A percentile compares a stretch with the other conserved stretches of the same genome.
phyloP scores from a whole-genome alignment of 1,140 invertebrate species.

The Polypedilum vanderplanki region DNA sequence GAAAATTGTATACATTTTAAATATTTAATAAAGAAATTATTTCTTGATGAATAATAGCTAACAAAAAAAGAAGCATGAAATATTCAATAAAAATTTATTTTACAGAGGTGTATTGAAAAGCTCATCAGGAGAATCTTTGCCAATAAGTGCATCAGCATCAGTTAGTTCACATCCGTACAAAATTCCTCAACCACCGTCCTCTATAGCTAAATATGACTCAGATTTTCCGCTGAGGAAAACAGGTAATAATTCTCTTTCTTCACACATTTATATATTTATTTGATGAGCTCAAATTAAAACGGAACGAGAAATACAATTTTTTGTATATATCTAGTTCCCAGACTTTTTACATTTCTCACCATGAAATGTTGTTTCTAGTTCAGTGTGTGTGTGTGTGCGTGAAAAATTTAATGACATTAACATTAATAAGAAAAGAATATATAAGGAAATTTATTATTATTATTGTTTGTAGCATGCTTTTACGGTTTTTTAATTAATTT shows the following conservation, averaged over 20 bases:
- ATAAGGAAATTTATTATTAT: not conserved
- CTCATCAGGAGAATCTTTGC: conserved; percentile 53
- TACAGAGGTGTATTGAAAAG: conserved; percentile 53
- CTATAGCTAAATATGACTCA: conserved; percentile 61
- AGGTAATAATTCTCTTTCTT: conserved; percentile 52
- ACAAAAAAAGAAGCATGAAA: no score
- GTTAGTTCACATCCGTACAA: conserved; percentile 60
- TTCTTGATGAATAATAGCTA: no score
- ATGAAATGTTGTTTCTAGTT: no score
- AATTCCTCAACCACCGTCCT: conserved; percentile 52
- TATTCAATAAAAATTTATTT: conserved; percentile 31
- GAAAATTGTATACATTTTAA: no score
- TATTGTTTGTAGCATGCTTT: conserved; percentile 4
- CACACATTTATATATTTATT: no score
- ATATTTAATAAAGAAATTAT: no score
- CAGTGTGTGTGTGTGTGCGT: conserved; percentile 5
- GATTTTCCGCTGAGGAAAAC: conserved; percentile 93
- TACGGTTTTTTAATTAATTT: not conserved
- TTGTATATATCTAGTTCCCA: no score
- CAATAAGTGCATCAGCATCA: conserved; percentile 44
- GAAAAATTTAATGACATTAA: conserved; percentile 8
- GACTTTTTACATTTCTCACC: no score
- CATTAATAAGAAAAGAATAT: not conserved
- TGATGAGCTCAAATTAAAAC: no score
- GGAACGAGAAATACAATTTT: no score